A percentile compares a stretch with the other conserved stretches of the same genome.
Evolutionary conservation across 64 coral and sea anemone genomes (phyloP).

Genomic region (Cladopsammia gracilis): DNA sequence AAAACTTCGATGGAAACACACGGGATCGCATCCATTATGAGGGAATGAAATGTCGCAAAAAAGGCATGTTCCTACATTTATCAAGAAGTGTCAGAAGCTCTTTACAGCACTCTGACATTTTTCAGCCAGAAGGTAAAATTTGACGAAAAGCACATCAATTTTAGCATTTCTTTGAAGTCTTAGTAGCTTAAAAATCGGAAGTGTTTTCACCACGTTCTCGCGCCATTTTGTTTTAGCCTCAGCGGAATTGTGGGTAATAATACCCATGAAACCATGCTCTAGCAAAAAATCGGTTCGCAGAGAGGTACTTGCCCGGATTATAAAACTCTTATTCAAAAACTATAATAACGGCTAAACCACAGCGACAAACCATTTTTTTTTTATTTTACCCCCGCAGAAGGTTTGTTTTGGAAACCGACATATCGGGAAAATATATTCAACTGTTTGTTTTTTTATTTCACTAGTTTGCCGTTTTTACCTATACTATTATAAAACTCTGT

Average conservation of each 20-base stretch:
- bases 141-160: slow-evolving; percentile 3
- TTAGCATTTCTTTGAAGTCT: slow-evolving; percentile 62
- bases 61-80: slow-evolving; percentile 74
- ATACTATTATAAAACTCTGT: too few species aligned
- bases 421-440: too few species aligned
- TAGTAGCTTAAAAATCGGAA: slow-evolving; percentile 41
- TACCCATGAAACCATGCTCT: not conserved
- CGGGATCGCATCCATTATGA: too few species aligned
- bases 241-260: slow-evolving; percentile 1
- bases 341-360: too few species aligned
- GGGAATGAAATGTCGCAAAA: not conserved
- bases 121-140: not conserved
- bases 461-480: too few species aligned
- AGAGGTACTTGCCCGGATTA: too few species aligned
- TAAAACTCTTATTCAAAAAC: too few species aligned
- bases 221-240: slow-evolving; percentile 92
- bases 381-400: too few species aligned
- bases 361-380: too few species aligned
- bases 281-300: too few species aligned
- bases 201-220: slow-evolving; percentile 59
- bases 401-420: too few species aligned
- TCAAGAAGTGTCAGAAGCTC: slow-evolving; percentile 84
- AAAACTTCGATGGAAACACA: not conserved
- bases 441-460: too few species aligned
- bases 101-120: slow-evolving; percentile 96